phyloP scores from a whole-genome alignment of 1,140 invertebrate species.

The Saccostrea cuccullata region DNA sequence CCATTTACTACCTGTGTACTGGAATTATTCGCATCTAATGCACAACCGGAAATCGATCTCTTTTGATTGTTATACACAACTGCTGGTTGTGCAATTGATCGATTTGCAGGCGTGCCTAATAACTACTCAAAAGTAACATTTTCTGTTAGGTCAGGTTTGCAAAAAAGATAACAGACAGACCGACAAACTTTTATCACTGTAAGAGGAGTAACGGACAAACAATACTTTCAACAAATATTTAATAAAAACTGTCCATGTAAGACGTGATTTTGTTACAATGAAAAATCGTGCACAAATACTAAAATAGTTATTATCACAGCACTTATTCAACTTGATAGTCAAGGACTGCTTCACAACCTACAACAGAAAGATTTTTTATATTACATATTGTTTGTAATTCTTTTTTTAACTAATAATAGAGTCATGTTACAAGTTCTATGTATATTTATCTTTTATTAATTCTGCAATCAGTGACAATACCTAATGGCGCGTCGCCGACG shows the following conservation, averaged over 20 bases:
- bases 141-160: too few species aligned
- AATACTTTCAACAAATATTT: neutral
- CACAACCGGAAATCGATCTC: too few species aligned
- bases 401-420: too few species aligned
- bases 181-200: too few species aligned
- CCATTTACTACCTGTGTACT: too few species aligned
- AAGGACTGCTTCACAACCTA: neutral
- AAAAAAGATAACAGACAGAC: too few species aligned
- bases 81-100: too few species aligned
- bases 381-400: too few species aligned
- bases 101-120: too few species aligned
- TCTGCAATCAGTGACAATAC: neutral
- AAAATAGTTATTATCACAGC: neutral
- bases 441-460: neutral
- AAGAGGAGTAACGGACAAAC: neutral
- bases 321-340: neutral
- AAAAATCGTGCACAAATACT: neutral
- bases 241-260: neutral
- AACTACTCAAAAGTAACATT: too few species aligned
- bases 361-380: neutral
- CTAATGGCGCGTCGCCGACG: neutral
- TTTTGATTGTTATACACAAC: too few species aligned
- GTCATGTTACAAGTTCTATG: neutral
- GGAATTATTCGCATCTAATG: too few species aligned
- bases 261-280: neutral